Percentiles rank a stretch among this genome's conserved stretches.
Conservation (phyloP, 2,797 vertebrate genomes). For the Neosilurus mollespiculum region DNA sequence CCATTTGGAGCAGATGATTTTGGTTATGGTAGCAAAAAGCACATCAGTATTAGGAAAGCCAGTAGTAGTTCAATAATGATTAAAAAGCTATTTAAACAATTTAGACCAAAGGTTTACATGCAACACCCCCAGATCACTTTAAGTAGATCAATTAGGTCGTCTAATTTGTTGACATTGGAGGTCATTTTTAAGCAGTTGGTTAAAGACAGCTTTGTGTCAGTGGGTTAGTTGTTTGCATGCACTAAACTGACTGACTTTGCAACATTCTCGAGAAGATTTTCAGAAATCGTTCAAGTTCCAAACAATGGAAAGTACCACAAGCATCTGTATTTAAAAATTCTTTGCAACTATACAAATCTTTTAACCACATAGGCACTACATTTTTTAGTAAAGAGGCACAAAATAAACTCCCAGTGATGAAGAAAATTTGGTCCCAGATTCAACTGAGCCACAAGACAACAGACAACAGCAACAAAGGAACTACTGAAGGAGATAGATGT, state of each 20-base stretch:
- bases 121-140: no score
- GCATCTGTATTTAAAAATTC: neutral
- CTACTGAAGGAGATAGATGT: no score
- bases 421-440: neutral
- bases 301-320: neutral
- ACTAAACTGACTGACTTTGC: neutral
- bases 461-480: no score
- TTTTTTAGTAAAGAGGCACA: neutral
- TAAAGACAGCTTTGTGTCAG: neutral
- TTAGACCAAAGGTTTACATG: neutral
- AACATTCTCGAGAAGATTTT: no score
- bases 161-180: neutral
- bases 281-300: neutral
- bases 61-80: no score
- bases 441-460: neutral
- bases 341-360: neutral
- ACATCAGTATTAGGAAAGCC: neutral
- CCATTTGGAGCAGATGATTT: neutral
- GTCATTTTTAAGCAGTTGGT: neutral
- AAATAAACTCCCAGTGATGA: neutral
- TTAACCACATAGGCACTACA: neutral
- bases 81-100: neutral
- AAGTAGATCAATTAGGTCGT: neutral
- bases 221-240: neutral
- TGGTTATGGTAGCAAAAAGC: neutral